Conservation (phyloP, 2,797 vertebrate genomes). For the Urocyon cinereoargenteus region DNA sequence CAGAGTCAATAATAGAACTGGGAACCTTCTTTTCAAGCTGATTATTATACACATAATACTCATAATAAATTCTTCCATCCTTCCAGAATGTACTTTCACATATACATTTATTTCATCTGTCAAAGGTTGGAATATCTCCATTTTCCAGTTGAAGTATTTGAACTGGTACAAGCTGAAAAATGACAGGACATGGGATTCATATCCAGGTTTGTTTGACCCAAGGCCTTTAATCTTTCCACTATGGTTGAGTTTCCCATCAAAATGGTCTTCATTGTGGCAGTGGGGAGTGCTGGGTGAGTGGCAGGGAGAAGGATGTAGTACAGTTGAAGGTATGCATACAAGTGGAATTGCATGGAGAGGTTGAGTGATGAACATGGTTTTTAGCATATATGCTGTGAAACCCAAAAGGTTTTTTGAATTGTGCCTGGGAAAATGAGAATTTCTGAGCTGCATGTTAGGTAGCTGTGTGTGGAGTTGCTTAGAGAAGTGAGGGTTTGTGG, state of each 20-base stretch:
- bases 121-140: background rate
- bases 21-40: background rate
- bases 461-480: background rate
- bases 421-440: background rate
- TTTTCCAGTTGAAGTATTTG: background rate
- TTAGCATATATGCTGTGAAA: background rate
- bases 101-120: background rate
- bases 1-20: background rate
- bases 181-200: background rate
- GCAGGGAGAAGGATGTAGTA: rapidly evolving
- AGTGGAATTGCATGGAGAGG: background rate
- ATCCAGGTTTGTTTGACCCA: background rate
- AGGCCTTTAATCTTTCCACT: background rate
- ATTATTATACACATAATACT: background rate
- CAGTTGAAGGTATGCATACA: rapidly evolving
- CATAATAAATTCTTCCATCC: background rate
- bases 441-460: background rate
- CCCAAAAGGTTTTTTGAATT: background rate
- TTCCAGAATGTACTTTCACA: background rate
- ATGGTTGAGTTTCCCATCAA: background rate
- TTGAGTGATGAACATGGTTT: background rate
- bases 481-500: background rate
- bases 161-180: background rate
- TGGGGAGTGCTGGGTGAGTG: background rate
- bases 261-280: background rate